Percentiles rank a stretch among this genome's conserved stretches.
phyloP scores from a whole-genome alignment of 2,113 vertebrate genomes.

The Pygoscelis antarcticus region DNA sequence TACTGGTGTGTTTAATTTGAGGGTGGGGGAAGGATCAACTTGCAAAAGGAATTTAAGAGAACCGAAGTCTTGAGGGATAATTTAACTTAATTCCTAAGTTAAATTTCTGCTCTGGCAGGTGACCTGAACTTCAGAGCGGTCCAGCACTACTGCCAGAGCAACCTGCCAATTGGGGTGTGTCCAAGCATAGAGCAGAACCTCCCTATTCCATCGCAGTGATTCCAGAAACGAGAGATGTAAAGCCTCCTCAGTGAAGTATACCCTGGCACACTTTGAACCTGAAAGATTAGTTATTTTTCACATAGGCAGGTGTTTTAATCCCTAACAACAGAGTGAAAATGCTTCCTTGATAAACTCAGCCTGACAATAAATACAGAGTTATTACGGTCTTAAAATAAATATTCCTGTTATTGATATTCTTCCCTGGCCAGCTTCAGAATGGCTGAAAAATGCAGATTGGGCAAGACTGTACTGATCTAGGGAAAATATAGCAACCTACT shows the following conservation, averaged over 20 bases:
- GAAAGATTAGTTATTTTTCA: not conserved
- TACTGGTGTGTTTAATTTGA: not conserved
- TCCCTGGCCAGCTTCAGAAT: not conserved
- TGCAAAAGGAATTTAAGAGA: not conserved
- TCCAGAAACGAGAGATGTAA: not conserved
- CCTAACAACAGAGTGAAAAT: not conserved
- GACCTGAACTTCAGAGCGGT: not conserved
- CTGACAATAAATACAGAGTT: not conserved
- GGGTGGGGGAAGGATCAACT: not conserved
- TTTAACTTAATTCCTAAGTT: not conserved
- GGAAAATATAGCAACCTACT: not conserved
- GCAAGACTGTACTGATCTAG: not conserved
- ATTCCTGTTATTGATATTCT: not conserved
- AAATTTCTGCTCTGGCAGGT: not conserved
- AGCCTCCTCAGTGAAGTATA: not conserved
- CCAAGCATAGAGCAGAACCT: not conserved
- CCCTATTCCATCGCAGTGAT: not conserved
- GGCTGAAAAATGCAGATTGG: not conserved
- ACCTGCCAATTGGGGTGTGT: fast-evolving
- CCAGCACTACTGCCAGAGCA: not conserved
- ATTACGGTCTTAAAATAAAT: not conserved
- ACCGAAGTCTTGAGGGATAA: not conserved
- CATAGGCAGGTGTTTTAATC: not conserved
- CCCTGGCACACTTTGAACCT: not conserved
- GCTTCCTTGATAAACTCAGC: not conserved